Percentiles rank a stretch among this genome's conserved stretches.
Evolutionary conservation across 2,888 invertebrate species (phyloP).

Genomic region (Eupeodes luniger): DNA sequence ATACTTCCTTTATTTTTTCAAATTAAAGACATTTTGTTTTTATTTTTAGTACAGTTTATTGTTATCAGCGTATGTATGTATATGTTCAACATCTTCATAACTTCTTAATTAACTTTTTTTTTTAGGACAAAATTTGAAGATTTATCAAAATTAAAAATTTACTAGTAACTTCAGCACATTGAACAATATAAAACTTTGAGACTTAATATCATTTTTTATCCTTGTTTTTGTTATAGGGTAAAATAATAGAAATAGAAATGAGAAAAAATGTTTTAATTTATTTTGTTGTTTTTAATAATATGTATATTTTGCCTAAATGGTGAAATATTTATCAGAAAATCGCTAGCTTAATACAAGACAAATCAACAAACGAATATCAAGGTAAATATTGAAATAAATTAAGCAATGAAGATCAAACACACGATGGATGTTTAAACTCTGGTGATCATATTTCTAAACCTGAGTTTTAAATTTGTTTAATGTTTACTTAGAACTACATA

Average conservation of each 20-base stretch:
- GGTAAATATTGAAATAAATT: constrained; percentile 22
- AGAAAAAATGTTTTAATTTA: constrained; percentile 6
- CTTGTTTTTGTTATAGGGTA: neutral
- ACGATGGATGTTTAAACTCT: constrained; percentile 43
- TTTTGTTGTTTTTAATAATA: neutral
- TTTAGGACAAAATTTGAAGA: neutral
- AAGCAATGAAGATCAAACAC: constrained; percentile 25
- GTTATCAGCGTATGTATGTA: neutral
- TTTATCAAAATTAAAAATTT: constrained; percentile 38
- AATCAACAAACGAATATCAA: neutral
- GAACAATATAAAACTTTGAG: constrained; percentile 49
- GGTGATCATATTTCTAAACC: constrained; percentile 68
- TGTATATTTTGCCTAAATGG: neutral
- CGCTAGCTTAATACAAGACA: constrained; percentile 8
- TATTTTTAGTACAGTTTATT: constrained; percentile 3
- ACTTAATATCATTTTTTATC: constrained; percentile 23
- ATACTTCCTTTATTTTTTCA: neutral
- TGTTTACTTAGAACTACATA: constrained; percentile 37
- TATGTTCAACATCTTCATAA: constrained; percentile 1
- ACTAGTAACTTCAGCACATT: constrained; percentile 47
- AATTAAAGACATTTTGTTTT: neutral
- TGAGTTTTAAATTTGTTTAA: constrained; percentile 47
- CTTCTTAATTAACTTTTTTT: constrained; percentile 8
- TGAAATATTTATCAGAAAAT: neutral
- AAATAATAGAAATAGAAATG: constrained; percentile 42